Evolutionary conservation across 1,140 invertebrate species (phyloP).

Genomic region (Anthonomus grandis): DNA sequence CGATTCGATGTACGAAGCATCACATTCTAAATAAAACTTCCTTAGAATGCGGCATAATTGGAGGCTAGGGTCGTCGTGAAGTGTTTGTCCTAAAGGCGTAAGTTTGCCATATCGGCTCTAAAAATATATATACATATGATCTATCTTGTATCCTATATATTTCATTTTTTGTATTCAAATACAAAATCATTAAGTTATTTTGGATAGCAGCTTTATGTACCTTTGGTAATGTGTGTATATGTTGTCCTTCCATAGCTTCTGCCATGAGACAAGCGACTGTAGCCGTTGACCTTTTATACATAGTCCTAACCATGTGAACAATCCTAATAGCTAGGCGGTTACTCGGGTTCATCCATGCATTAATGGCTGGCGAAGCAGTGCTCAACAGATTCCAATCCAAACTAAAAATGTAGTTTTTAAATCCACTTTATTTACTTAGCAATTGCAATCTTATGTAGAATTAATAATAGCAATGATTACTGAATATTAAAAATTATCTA

Average conservation of each 20-base stretch:
- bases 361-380: constrained; percentile 93
- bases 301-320: constrained; percentile 71
- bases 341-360: constrained; percentile 95
- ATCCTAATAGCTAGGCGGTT: constrained; percentile 82
- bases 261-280: constrained; percentile 93
- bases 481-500: too few relatives aligned
- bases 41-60: constrained; percentile 87
- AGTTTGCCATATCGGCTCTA: constrained; percentile 89
- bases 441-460: constrained; percentile 89
- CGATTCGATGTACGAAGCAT: constrained; percentile 71
- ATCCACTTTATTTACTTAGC: constrained; percentile 94
- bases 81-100: constrained; percentile 83
- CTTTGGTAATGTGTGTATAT: constrained; percentile 80
- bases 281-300: constrained; percentile 76
- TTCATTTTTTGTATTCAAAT: too few relatives aligned
- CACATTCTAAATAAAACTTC: constrained; percentile 76
- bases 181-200: too few relatives aligned
- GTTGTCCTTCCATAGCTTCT: constrained; percentile 81
- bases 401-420: constrained; percentile 60
- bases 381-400: constrained; percentile 95
- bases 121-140: too few relatives aligned
- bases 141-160: too few relatives aligned
- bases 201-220: too few relatives aligned
- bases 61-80: constrained; percentile 94
- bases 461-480: too few relatives aligned